Evolutionary conservation across 2,888 invertebrate species (phyloP).

Genomic region (Boloria selene): DNA sequence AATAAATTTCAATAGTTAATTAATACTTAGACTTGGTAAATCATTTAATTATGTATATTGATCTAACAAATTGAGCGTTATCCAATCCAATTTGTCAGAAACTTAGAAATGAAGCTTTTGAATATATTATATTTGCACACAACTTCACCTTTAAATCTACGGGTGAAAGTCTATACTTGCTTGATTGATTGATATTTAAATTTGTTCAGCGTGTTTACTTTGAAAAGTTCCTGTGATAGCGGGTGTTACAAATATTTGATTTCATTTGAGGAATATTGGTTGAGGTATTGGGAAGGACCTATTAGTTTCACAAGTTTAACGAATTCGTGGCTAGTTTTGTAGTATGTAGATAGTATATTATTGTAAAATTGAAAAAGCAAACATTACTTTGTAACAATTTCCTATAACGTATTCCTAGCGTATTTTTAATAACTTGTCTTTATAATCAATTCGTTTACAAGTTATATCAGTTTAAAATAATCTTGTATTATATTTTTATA

Average conservation of each 20-base stretch:
- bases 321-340: background rate
- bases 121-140: background rate
- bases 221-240: constrained; percentile 24
- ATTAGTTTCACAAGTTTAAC: background rate
- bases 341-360: background rate
- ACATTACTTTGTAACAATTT: too few relatives aligned
- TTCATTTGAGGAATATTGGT: constrained; percentile 12
- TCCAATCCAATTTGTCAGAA: constrained; percentile 27
- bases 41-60: constrained; percentile 18
- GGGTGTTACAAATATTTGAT: constrained; percentile 16
- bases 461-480: too few relatives aligned
- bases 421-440: too few relatives aligned
- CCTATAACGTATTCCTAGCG: too few relatives aligned
- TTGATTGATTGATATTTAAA: background rate
- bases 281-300: background rate
- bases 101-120: constrained; percentile 5
- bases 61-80: constrained; percentile 27
- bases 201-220: constrained; percentile 11
- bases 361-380: too few relatives aligned
- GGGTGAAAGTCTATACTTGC: background rate
- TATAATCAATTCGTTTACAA: too few relatives aligned
- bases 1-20: background rate
- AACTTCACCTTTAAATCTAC: background rate
- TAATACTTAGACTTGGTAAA: constrained; percentile 10
- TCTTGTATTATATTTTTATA: too few relatives aligned